Percentiles rank a stretch among this genome's conserved stretches.
Conservation (phyloP, 2,113 vertebrate genomes). For the Alexandromys fortis region DNA sequence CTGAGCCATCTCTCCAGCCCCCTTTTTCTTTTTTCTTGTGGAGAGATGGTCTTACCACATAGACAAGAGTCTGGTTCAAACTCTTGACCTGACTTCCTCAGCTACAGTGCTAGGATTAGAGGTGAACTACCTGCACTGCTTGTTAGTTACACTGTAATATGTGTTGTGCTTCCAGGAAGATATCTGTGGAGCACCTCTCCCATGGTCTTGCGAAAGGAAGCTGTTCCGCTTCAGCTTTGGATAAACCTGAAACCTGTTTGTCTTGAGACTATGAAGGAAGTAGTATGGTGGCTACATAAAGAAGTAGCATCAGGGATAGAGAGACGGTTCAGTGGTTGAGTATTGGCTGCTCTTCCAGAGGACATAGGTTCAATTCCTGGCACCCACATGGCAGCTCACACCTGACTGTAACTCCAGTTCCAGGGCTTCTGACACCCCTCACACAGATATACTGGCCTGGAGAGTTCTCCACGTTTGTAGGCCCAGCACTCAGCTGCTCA, state of each 20-base stretch:
- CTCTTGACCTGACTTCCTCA: not conserved
- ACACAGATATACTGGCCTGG: conserved; percentile 25
- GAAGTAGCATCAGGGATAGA: not conserved
- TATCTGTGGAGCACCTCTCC: not conserved
- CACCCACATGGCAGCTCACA: not conserved
- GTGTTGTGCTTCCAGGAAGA: not conserved
- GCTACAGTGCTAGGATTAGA: not conserved
- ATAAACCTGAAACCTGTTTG: not conserved
- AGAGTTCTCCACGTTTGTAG: not conserved
- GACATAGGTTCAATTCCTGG: not conserved
- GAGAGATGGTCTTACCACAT: not conserved
- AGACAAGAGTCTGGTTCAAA: not conserved
- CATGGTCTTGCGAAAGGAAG: not conserved
- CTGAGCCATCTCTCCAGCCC: too few relatives aligned
- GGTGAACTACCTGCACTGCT: not conserved
- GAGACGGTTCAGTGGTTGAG: too few relatives aligned
- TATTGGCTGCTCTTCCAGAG: not conserved
- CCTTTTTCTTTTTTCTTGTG: not conserved
- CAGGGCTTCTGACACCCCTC: not conserved
- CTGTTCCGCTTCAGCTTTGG: not conserved
- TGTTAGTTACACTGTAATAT: not conserved
- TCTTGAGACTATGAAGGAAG: not conserved
- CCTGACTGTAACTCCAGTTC: not conserved
- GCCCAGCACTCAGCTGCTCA: fast-evolving
- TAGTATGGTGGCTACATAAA: not conserved